Evolutionary conservation across 2,797 vertebrate species (phyloP).

Genomic region (Heliangelus exortis): DNA sequence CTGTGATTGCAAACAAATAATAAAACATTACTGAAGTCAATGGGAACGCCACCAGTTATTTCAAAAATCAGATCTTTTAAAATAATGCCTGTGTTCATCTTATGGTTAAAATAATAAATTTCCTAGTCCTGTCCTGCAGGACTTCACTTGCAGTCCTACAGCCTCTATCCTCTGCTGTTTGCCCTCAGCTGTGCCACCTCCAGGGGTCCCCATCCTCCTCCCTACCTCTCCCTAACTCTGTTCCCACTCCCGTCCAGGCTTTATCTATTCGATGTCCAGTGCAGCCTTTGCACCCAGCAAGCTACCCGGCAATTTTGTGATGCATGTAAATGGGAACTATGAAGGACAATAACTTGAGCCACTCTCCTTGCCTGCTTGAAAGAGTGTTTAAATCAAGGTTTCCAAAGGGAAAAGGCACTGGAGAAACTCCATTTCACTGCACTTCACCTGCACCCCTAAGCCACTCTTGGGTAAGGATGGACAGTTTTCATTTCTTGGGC

Average conservation of each 20-base stretch:
- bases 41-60: background rate
- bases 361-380: background rate
- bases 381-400: background rate
- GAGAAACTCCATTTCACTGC: background rate
- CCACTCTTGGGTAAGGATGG: background rate
- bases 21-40: background rate
- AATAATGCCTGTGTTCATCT: background rate
- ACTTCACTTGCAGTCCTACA: background rate
- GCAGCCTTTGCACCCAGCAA: background rate
- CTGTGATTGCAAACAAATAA: background rate
- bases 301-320: background rate
- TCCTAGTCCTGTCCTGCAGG: background rate
- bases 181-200: background rate
- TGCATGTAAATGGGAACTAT: background rate
- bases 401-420: background rate
- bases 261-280: background rate
- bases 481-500: constrained; percentile 8
- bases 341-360: background rate
- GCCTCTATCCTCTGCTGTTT: background rate
- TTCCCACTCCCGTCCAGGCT: background rate
- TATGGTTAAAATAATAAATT: background rate
- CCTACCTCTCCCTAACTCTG: background rate
- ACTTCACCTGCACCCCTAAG: background rate
- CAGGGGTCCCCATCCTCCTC: too few relatives aligned
- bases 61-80: background rate